A percentile compares a stretch with the other conserved stretches of the same genome.
These are phyloP conservation scores for Phenganax subtilis DNA, from an alignment of 92 coral and sea anemone genomes.

Conservation along the genomic window DNA sequence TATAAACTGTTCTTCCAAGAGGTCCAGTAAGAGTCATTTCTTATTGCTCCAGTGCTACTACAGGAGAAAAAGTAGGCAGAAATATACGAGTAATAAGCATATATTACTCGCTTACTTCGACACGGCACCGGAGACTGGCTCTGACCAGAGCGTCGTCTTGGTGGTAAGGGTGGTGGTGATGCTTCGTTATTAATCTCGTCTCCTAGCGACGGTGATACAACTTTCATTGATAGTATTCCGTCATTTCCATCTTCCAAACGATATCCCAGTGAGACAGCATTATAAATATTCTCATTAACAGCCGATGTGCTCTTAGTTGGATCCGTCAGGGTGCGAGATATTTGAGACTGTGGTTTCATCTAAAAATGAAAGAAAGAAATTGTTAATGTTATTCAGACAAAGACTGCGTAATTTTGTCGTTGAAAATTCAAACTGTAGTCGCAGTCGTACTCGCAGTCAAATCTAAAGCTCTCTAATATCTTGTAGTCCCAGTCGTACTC, in stretches of 20 bases:
- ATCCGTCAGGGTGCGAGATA: constrained; percentile 23
- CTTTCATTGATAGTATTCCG: background rate
- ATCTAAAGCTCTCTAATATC: too few species aligned
- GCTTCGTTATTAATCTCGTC: background rate
- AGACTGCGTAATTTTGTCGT: too few species aligned
- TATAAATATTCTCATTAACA: background rate
- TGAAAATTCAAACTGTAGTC: too few species aligned
- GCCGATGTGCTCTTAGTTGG: background rate
- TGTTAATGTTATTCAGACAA: background rate
- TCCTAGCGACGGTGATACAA: constrained; percentile 5
- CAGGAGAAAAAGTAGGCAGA: too few species aligned
- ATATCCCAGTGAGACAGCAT: constrained; percentile 3
- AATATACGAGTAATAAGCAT: background rate
- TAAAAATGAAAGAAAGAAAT: background rate
- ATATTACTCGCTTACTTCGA: background rate
- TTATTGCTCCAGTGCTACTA: too few species aligned
- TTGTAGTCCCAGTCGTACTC: too few species aligned
- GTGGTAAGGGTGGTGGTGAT: constrained; percentile 34
- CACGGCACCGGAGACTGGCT: constrained; percentile 16
- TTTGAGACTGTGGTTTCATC: background rate
- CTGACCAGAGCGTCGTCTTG: constrained; percentile 3
- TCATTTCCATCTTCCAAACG: constrained; percentile 15
- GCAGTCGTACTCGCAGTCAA: too few species aligned
- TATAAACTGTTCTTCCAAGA: too few species aligned
- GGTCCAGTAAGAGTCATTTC: too few species aligned